These are phyloP conservation scores for Numida meleagris DNA, from an alignment of 2,113 vertebrate species.

Conservation along the genomic window DNA sequence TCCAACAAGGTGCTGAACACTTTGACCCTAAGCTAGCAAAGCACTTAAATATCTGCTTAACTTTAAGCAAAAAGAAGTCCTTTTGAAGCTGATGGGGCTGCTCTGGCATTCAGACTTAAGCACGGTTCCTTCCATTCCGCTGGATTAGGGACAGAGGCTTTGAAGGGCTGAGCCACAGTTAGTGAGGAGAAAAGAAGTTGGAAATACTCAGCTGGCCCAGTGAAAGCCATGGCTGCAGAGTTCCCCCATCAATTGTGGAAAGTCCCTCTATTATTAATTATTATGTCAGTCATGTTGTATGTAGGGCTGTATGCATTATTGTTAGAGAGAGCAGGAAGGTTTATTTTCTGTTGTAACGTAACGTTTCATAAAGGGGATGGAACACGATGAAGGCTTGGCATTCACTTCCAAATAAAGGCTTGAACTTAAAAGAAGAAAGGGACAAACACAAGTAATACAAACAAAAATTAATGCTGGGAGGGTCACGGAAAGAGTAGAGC, in stretches of 20 bases:
- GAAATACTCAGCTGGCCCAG: background rate
- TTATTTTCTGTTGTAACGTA: background rate
- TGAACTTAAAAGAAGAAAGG: background rate
- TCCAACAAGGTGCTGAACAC: slow-evolving; percentile 52
- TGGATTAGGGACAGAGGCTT: background rate
- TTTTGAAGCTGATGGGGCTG: slow-evolving; percentile 36
- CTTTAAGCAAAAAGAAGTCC: slow-evolving; percentile 13
- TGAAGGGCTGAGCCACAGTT: background rate
- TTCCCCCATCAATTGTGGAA: background rate
- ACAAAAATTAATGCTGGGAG: background rate
- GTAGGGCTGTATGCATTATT: background rate
- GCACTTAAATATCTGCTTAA: slow-evolving; percentile 60
- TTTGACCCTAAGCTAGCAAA: slow-evolving; percentile 51
- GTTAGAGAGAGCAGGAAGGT: background rate
- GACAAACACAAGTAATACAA: background rate
- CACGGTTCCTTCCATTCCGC: background rate
- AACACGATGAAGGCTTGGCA: background rate
- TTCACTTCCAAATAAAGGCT: background rate
- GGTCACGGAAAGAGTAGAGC: background rate
- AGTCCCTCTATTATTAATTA: slow-evolving; percentile 12
- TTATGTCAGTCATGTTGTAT: background rate
- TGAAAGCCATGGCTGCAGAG: background rate
- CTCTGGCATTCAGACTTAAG: slow-evolving; percentile 37
- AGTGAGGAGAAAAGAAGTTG: background rate
- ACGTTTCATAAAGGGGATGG: background rate